Conservation (phyloP, 2,888 invertebrate genomes). For the Blera fallax region DNA sequence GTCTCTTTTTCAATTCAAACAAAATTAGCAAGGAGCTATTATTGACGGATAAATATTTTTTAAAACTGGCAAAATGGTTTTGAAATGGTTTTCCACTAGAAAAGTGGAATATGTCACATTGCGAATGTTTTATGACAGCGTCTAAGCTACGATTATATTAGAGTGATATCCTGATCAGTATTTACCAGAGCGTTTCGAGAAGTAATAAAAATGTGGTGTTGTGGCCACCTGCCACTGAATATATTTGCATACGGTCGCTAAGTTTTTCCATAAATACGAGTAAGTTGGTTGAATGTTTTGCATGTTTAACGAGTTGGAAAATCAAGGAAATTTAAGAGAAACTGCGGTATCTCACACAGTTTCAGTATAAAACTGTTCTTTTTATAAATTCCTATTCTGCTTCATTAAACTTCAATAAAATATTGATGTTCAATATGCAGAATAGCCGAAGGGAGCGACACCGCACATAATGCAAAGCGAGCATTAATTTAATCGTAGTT, state of each 20-base stretch:
- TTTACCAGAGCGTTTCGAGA: slow-evolving; percentile 67
- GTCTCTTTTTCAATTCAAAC: not conserved
- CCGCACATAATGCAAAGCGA: not conserved
- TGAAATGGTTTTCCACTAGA: not conserved
- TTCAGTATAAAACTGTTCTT: slow-evolving; percentile 42
- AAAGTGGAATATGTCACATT: not conserved
- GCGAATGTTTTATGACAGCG: slow-evolving; percentile 6
- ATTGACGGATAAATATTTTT: not conserved
- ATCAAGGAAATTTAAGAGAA: slow-evolving; percentile 59
- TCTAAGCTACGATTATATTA: not conserved
- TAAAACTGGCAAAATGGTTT: not conserved
- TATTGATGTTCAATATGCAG: slow-evolving; percentile 56
- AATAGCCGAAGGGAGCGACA: slow-evolving; percentile 9
- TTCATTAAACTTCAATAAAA: slow-evolving; percentile 68
- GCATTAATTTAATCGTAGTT: slow-evolving; percentile 33
- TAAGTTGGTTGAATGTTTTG: slow-evolving; percentile 34
- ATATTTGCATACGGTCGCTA: slow-evolving; percentile 61
- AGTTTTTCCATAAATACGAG: slow-evolving; percentile 59
- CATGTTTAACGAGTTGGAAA: slow-evolving; percentile 70
- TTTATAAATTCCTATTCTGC: slow-evolving; percentile 49
- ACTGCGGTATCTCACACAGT: slow-evolving; percentile 11
- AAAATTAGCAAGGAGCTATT: not conserved
- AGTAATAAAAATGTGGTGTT: slow-evolving; percentile 56
- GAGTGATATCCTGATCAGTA: slow-evolving; percentile 24
- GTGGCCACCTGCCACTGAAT: slow-evolving; percentile 58